These are phyloP conservation scores for Oncopodura yosiiana DNA, from an alignment of 1,140 invertebrate species.

Conservation along the genomic window DNA sequence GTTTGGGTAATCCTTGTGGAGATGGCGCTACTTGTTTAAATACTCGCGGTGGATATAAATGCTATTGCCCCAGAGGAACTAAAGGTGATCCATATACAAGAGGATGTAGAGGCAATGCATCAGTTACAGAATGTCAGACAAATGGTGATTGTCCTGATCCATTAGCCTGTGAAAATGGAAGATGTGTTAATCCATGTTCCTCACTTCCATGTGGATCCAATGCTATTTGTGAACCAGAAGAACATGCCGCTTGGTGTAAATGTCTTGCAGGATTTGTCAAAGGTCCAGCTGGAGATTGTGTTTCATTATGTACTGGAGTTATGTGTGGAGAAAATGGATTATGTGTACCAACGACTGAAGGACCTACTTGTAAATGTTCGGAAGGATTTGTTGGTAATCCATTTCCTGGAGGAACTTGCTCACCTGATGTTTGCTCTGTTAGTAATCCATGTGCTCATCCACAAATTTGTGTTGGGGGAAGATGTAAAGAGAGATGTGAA, in stretches of 20 bases:
- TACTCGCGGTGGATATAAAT: conserved; percentile 61
- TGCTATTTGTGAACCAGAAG: conserved; percentile 74
- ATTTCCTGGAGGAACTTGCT: conserved; percentile 74
- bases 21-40: conserved; percentile 77
- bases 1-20: conserved; percentile 61
- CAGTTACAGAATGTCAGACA: conserved; percentile 50
- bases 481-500: conserved; percentile 75
- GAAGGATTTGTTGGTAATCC: conserved; percentile 78
- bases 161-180: conserved; percentile 61
- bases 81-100: conserved; percentile 50
- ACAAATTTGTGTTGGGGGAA: conserved; percentile 68
- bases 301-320: conserved; percentile 69
- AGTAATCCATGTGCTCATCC: conserved; percentile 63
- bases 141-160: conserved; percentile 70
- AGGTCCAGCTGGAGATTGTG: conserved; percentile 62
- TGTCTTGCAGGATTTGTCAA: conserved; percentile 71
- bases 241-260: conserved; percentile 77
- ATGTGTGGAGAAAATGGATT: conserved; percentile 70
- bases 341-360: conserved; percentile 72
- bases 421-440: conserved; percentile 65
- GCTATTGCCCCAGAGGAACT: conserved; percentile 42
- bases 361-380: conserved; percentile 75
- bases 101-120: conserved; percentile 48
- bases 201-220: conserved; percentile 65
- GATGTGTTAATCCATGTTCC: conserved; percentile 69